phyloP scores from a whole-genome alignment of 2,888 invertebrate species.

The Tryphoninae sp. region DNA sequence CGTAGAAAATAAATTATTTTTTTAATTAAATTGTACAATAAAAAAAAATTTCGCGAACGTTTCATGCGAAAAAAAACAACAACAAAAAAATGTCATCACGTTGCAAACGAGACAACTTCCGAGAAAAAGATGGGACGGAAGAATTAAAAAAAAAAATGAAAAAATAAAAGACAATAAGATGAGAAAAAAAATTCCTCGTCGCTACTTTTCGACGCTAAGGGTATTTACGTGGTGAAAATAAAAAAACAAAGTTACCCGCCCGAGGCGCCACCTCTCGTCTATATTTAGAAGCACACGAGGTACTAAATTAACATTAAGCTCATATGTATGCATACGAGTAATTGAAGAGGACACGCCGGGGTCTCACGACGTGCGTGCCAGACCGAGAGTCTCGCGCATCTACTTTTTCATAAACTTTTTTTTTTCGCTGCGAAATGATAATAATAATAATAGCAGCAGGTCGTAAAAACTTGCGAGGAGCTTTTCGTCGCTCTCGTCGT shows the following conservation, averaged over 20 bases:
- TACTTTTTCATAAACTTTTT: slow-evolving; percentile 12
- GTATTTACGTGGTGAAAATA: slow-evolving; percentile 9
- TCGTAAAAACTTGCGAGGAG: not conserved
- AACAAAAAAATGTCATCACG: too few species aligned
- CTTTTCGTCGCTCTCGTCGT: not conserved
- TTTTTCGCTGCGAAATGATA: slow-evolving; percentile 19
- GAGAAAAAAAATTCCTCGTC: not conserved
- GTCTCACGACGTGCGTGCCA: slow-evolving; percentile 40
- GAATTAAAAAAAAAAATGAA: slow-evolving; percentile 2
- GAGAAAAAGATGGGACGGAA: slow-evolving; percentile 60
- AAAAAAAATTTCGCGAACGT: too few species aligned
- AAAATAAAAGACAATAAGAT: not conserved
- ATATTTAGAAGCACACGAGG: slow-evolving; percentile 57
- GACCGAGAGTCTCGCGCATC: slow-evolving; percentile 46
- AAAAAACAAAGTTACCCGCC: slow-evolving; percentile 10
- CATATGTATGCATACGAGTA: slow-evolving; percentile 67
- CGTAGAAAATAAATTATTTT: too few species aligned
- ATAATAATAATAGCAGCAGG: not conserved
- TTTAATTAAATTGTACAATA: too few species aligned
- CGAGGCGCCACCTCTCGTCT: slow-evolving; percentile 40
- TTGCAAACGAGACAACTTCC: too few species aligned
- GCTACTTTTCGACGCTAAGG: slow-evolving; percentile 17
- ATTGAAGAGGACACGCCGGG: slow-evolving; percentile 68
- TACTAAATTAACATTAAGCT: slow-evolving; percentile 74
- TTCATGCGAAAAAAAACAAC: too few species aligned